These are phyloP conservation scores for Coelopa frigida DNA, from an alignment of 1,140 invertebrate species.

Conservation along the genomic window DNA sequence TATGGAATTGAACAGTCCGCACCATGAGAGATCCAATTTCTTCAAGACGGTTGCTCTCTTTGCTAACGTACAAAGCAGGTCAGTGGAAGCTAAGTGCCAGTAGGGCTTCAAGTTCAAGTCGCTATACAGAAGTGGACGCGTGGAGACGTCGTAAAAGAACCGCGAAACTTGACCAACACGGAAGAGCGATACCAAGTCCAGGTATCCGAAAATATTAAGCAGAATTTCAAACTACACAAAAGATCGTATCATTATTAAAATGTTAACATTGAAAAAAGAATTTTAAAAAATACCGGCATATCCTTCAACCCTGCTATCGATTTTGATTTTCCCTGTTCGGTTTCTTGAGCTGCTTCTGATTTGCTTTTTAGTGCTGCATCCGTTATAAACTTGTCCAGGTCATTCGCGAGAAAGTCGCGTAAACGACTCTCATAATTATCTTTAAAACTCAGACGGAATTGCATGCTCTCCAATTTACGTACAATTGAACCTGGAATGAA, in stretches of 20 bases:
- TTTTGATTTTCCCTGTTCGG: constrained; percentile 3
- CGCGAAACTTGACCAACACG: constrained; percentile 67
- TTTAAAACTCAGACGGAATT: constrained; percentile 31
- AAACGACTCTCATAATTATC: constrained; percentile 24
- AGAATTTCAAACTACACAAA: constrained; percentile 48
- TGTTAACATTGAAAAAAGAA: background rate
- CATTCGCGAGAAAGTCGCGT: constrained; percentile 40
- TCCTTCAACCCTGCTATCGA: constrained; percentile 18
- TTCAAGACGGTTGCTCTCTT: constrained; percentile 60
- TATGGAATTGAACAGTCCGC: constrained; percentile 59
- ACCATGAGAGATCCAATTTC: constrained; percentile 80
- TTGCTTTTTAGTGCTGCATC: constrained; percentile 1
- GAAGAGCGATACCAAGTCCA: constrained; percentile 72
- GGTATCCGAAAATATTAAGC: constrained; percentile 51
- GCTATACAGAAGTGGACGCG: constrained; percentile 68
- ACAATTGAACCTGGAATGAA: constrained; percentile 25
- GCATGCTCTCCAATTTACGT: constrained; percentile 31
- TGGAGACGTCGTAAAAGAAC: constrained; percentile 65
- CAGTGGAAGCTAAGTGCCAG: constrained; percentile 56
- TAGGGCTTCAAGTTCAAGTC: constrained; percentile 70
- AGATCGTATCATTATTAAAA: no score
- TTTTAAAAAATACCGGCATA: constrained; percentile 24
- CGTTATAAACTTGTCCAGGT: constrained; percentile 41
- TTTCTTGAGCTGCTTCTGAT: background rate
- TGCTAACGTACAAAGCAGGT: constrained; percentile 33